Conservation (phyloP, 2,113 vertebrate genomes). For the Trematomus loennbergii region DNA sequence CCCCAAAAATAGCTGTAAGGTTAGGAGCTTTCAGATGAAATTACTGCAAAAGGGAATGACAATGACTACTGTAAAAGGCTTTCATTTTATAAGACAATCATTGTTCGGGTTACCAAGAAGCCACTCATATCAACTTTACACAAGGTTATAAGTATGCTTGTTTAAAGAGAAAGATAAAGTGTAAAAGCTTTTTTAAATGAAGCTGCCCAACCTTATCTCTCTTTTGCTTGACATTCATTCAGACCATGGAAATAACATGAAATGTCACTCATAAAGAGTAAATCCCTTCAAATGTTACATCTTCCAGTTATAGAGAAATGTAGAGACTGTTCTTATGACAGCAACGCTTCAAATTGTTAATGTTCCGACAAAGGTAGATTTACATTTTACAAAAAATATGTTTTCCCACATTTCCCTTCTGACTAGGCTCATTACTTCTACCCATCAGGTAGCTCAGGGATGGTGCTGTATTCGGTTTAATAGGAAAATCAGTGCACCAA, state of each 20-base stretch:
- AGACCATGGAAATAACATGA: slow-evolving; percentile 22
- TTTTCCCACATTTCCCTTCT: not conserved
- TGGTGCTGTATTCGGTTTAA: slow-evolving; percentile 20
- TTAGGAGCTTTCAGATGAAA: not conserved
- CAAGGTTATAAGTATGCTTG: not conserved
- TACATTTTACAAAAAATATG: slow-evolving; percentile 24
- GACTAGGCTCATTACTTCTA: slow-evolving; percentile 25
- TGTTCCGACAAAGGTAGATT: slow-evolving; percentile 36
- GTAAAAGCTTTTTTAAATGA: not conserved
- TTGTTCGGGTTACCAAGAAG: slow-evolving; percentile 7
- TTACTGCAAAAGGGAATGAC: not conserved
- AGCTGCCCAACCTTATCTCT: not conserved
- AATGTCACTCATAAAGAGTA: slow-evolving; percentile 25
- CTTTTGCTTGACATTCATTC: slow-evolving; percentile 38
- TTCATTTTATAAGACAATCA: not conserved
- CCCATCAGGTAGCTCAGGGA: slow-evolving; percentile 15
- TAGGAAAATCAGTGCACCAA: slow-evolving; percentile 32
- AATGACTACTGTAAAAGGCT: not conserved
- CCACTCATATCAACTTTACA: not conserved
- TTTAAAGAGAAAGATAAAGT: not conserved
- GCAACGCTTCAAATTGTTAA: slow-evolving; percentile 8
- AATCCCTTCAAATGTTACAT: slow-evolving; percentile 32
- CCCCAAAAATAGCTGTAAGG: not conserved
- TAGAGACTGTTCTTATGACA: not conserved
- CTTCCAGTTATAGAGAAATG: slow-evolving; percentile 32